Conservation (phyloP, 2,797 vertebrate genomes). For the Karalla daura region DNA sequence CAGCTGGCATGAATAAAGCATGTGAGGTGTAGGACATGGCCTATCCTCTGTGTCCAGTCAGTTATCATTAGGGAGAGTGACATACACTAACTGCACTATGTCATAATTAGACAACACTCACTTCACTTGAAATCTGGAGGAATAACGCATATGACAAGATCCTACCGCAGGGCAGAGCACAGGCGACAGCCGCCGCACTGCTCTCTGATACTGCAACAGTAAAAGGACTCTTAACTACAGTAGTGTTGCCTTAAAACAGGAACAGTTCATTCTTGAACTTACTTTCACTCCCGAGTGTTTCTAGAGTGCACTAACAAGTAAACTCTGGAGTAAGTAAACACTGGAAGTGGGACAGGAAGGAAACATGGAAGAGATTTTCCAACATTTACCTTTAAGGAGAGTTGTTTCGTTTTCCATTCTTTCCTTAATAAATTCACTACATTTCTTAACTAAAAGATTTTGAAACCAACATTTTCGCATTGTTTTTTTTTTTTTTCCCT, state of each 20-base stretch:
- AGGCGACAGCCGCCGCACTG: conserved; percentile 12
- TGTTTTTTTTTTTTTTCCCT: not conserved
- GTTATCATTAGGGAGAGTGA: conserved; percentile 76
- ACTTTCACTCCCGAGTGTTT: conserved; percentile 5
- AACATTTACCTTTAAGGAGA: no score
- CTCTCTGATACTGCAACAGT: conserved; percentile 22
- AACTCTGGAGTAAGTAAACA: not conserved
- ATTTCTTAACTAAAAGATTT: no score
- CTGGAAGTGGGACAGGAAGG: not conserved
- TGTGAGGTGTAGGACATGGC: conserved; percentile 61
- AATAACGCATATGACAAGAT: conserved; percentile 64
- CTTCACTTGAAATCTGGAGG: conserved; percentile 55
- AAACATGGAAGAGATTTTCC: not conserved
- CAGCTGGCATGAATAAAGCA: conserved; percentile 75
- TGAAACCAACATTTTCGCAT: no score
- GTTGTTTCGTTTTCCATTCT: no score
- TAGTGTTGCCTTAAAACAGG: conserved; percentile 25
- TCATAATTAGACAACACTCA: conserved; percentile 76
- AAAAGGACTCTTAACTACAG: conserved; percentile 21
- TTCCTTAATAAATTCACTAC: no score
- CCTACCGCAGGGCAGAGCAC: conserved; percentile 49
- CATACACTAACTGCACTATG: conserved; percentile 69
- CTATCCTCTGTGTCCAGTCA: conserved; percentile 74
- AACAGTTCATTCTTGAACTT: conserved; percentile 1
- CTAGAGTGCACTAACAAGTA: not conserved